Evolutionary conservation across 37 sponge, comb jelly and placozoan genomes (phyloP), one percentile per base, ranked within the genome.

Genomic region (Eunapius fragilis): DNA sequence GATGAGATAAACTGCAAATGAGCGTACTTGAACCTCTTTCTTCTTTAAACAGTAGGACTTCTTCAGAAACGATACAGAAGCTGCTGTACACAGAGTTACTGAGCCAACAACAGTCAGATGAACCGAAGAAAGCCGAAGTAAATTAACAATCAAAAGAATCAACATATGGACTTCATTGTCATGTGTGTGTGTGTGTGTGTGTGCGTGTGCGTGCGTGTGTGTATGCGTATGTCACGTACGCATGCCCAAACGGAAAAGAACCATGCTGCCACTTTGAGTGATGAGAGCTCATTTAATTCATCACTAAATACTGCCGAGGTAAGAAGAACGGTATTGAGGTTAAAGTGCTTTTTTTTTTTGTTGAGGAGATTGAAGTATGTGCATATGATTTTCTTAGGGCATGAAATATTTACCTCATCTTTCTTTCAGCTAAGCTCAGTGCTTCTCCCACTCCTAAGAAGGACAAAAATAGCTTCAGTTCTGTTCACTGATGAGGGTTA

Each of bases 331-430:
- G 22, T 10, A 11, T n/a, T n/a, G n/a, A n/a, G n/a, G n/a, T n/a
- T n/a, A n/a, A n/a, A n/a, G n/a, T n/a, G n/a, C n/a, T n/a, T n/a
- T n/a, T n/a, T n/a, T n/a, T n/a, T n/a, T n/a, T n/a, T n/a, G n/a
- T n/a, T 12, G 58, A 17, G 22, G 58, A 19, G 58, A 17, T 10
- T 58, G 58, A 17, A 17, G 58, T 17, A 4, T 75, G 25, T 49
- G 45, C 17, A 84, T 2, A 13, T 34, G 45, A 19, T 78, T 67
- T 70, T 96, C 97, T 33, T 93, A 82, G 72, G 91, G 93, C 33
- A 87, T 85, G 23, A 71, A 77, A 94, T 94, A 93, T 2, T 84
- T 91, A 31, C 89, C 97, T 76, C 91, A 85, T 37, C 92, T 89
- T 25, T 87, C 79, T 75, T 85, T 92, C 84, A 96, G 76, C 88